Evolutionary conservation across 1,140 invertebrate species (phyloP).

Genomic region (Caenorhabditis inopinata): DNA sequence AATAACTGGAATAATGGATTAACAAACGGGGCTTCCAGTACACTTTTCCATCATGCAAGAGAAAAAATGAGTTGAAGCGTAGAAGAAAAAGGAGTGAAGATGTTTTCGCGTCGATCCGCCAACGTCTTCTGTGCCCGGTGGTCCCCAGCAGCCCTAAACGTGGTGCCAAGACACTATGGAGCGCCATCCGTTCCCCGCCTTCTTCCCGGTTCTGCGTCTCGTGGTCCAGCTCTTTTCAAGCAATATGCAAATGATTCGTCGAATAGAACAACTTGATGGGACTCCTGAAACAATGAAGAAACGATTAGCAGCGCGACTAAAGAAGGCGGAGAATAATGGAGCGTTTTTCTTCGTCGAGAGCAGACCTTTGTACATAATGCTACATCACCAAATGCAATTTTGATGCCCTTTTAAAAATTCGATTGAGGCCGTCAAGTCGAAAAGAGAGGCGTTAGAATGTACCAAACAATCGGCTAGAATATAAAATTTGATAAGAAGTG

Average conservation of each 20-base stretch:
- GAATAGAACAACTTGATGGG: background rate
- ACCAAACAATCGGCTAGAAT: background rate
- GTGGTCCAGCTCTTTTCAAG: background rate
- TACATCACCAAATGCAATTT: background rate
- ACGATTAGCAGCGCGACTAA: too few relatives aligned
- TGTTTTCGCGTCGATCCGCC: background rate
- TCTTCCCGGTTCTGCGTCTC: background rate
- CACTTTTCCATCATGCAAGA: background rate
- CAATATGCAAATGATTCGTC: conserved; percentile 24
- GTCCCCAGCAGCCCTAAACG: background rate
- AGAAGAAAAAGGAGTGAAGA: conserved; percentile 7
- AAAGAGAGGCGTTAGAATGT: background rate
- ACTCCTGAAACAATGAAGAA: too few relatives aligned
- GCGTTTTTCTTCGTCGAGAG: too few relatives aligned
- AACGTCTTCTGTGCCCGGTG: background rate
- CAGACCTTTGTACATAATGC: too few relatives aligned
- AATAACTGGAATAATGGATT: conserved; percentile 26
- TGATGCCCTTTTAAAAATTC: background rate
- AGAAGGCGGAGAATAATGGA: too few relatives aligned
- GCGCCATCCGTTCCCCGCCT: background rate
- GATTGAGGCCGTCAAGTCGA: background rate
- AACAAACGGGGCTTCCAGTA: background rate
- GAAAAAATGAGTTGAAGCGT: background rate
- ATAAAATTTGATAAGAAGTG: background rate
- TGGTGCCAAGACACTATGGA: conserved; percentile 24